Conservation (phyloP, 2,888 invertebrate genomes). For the Cryptocheilus praepositus region DNA sequence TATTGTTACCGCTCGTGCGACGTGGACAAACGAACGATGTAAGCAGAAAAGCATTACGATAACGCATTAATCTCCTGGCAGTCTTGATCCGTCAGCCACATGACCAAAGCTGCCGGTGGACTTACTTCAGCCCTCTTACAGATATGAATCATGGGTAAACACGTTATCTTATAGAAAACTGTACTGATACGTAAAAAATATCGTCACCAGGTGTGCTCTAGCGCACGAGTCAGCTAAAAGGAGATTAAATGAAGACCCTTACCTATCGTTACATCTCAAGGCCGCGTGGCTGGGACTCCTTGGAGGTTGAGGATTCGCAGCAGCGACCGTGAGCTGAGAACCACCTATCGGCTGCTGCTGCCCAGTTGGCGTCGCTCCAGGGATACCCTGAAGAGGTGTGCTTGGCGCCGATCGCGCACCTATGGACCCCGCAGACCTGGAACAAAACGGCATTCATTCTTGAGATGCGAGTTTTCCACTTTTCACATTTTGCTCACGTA, state of each 20-base stretch:
- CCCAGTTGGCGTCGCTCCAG: slow-evolving; percentile 65
- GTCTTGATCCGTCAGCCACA: background rate
- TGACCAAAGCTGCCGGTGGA: slow-evolving; percentile 4
- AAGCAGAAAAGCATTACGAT: too few species aligned
- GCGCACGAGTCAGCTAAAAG: too few species aligned
- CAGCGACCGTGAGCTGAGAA: slow-evolving; percentile 63
- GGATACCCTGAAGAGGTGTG: slow-evolving; percentile 78
- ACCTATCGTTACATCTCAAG: slow-evolving; percentile 70
- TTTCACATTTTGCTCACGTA: too few species aligned
- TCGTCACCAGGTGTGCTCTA: too few species aligned
- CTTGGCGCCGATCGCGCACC: slow-evolving; percentile 83
- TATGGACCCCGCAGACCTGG: slow-evolving; percentile 78
- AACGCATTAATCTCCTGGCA: too few species aligned
- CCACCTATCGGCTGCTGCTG: slow-evolving; percentile 58
- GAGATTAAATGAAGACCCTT: slow-evolving; percentile 6
- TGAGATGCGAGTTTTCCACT: too few species aligned
- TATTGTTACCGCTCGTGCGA: too few species aligned
- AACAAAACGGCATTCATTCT: slow-evolving; percentile 22
- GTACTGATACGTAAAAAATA: background rate
- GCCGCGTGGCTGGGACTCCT: slow-evolving; percentile 73
- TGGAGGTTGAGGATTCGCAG: slow-evolving; percentile 61
- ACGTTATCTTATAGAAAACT: slow-evolving; percentile 7
- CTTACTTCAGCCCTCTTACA: slow-evolving; percentile 1
- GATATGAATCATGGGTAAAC: background rate
- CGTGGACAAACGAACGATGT: too few species aligned